These are phyloP conservation scores for Bubalus kerabau DNA, from an alignment of 2,113 vertebrate genomes.

Conservation along the genomic window DNA sequence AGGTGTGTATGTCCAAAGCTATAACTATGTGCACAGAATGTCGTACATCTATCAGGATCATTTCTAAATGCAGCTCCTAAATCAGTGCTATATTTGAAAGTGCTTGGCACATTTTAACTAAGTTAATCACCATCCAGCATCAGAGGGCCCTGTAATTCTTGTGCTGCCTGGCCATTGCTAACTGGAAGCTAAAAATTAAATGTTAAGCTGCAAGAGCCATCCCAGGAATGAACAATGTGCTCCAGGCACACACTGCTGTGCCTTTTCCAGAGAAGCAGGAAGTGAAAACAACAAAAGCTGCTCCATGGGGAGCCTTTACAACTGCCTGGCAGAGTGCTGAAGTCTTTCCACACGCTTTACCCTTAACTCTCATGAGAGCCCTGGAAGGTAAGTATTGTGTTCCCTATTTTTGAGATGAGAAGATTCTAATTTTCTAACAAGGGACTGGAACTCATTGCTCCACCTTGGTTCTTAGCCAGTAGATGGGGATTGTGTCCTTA, in stretches of 20 bases:
- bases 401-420: not conserved
- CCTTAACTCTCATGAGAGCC: not conserved
- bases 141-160: not conserved
- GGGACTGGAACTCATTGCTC: not conserved
- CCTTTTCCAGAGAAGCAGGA: not conserved
- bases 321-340: not conserved
- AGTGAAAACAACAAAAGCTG: not conserved
- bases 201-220: not conserved
- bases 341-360: not conserved
- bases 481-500: not conserved
- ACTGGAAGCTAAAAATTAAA: not conserved
- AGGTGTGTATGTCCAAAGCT: not conserved
- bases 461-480: not conserved
- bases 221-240: not conserved
- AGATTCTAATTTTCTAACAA: not conserved
- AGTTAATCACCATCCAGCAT: not conserved
- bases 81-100: not conserved
- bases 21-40: not conserved
- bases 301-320: not conserved
- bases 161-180: not conserved
- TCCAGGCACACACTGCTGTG: not conserved
- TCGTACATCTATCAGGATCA: not conserved
- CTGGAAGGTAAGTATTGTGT: not conserved
- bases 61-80: not conserved
- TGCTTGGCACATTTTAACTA: not conserved